phyloP scores from a whole-genome alignment of 1,140 invertebrate genomes.

The Lasaia peninsularis region DNA sequence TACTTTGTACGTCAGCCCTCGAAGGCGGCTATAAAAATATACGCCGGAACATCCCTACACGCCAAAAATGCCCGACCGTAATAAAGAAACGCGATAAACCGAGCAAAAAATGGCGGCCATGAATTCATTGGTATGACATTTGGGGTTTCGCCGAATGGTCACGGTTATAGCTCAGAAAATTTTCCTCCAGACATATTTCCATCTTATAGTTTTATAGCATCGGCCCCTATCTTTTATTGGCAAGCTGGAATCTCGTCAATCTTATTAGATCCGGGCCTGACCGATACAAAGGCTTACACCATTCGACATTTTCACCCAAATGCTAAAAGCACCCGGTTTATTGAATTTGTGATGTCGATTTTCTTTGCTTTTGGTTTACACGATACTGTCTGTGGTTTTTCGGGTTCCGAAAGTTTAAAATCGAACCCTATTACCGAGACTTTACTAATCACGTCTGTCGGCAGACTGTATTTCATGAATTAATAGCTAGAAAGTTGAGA shows the following conservation, averaged over 20 bases:
- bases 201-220: conserved; percentile 70
- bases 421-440: too few relatives aligned
- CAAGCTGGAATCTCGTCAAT: conserved; percentile 64
- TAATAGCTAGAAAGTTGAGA: too few relatives aligned
- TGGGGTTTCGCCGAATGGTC: conserved; percentile 60
- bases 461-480: too few relatives aligned
- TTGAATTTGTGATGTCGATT: background rate
- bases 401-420: too few relatives aligned
- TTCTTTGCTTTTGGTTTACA: too few relatives aligned
- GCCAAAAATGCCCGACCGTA: conserved; percentile 59
- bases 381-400: too few relatives aligned
- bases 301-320: conserved; percentile 10
- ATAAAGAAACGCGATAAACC: conserved; percentile 73
- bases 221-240: conserved; percentile 66
- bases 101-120: conserved; percentile 65
- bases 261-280: conserved; percentile 35
- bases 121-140: conserved; percentile 77
- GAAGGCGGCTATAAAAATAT: conserved; percentile 54
- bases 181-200: conserved; percentile 62
- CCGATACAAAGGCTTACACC: conserved; percentile 34
- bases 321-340: background rate
- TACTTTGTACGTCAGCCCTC: conserved; percentile 49
- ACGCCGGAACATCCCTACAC: conserved; percentile 39
- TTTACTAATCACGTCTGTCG: too few relatives aligned
- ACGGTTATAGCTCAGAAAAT: conserved; percentile 59